A percentile compares a stretch with the other conserved stretches of the same genome.
Conservation (phyloP, 2,797 vertebrate species). For the Oreonectes daqikongensis region DNA sequence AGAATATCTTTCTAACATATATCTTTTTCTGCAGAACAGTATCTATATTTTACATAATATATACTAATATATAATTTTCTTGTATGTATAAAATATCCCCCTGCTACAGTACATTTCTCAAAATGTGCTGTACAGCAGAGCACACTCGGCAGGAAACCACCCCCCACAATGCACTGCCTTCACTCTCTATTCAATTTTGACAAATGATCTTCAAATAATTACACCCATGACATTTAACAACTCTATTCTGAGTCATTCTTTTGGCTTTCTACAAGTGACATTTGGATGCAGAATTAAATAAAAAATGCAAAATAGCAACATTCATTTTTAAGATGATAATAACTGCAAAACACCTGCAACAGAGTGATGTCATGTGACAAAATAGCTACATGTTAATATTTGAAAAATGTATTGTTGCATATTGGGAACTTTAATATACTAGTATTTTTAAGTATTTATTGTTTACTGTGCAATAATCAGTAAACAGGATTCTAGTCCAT, state of each 20-base stretch:
- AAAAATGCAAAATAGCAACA: background rate
- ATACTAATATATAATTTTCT: too few species aligned
- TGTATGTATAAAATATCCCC: too few species aligned
- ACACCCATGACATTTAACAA: background rate
- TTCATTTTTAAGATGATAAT: background rate
- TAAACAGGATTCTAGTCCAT: background rate
- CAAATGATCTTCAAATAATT: background rate
- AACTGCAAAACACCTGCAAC: background rate
- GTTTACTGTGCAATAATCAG: background rate
- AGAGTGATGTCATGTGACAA: background rate
- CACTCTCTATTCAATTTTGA: background rate
- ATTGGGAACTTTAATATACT: background rate
- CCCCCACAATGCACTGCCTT: background rate
- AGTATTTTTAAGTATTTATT: background rate
- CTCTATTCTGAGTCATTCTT: background rate
- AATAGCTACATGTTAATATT: background rate
- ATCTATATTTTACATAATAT: background rate
- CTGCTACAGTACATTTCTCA: too few species aligned
- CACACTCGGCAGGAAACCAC: background rate
- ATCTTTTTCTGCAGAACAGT: background rate
- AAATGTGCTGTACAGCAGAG: background rate
- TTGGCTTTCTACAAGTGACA: background rate
- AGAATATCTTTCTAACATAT: background rate
- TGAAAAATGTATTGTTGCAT: background rate
- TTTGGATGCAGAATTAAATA: background rate